phyloP scores from a whole-genome alignment of 2,888 invertebrate species.

The Aleiodes alternator region DNA sequence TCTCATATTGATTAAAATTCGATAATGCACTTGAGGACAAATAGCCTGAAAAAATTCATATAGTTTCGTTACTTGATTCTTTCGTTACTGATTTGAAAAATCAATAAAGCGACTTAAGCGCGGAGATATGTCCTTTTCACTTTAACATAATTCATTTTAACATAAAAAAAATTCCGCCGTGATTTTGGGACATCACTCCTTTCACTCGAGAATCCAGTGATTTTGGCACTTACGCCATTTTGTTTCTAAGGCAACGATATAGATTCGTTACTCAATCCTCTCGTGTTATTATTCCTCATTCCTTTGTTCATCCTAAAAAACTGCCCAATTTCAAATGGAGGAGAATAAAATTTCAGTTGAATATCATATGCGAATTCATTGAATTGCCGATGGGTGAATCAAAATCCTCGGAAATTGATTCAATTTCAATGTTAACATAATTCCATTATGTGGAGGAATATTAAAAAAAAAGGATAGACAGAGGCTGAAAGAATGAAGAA shows the following conservation, averaged over 20 bases:
- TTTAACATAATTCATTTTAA: too few relatives aligned
- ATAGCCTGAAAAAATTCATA: not conserved
- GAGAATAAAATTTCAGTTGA: not conserved
- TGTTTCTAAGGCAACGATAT: too few relatives aligned
- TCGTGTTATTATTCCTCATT: not conserved
- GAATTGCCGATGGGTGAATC: not conserved
- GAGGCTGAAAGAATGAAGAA: too few relatives aligned
- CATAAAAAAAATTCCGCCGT: too few relatives aligned
- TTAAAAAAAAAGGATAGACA: not conserved
- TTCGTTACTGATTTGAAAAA: too few relatives aligned
- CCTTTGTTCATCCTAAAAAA: not conserved
- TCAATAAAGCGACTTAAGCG: too few relatives aligned
- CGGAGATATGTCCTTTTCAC: too few relatives aligned
- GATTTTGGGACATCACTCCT: too few relatives aligned
- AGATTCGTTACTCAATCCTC: not conserved
- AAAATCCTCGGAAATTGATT: slow-evolving; percentile 7
- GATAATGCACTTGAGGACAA: slow-evolving; percentile 16
- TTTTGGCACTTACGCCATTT: too few relatives aligned
- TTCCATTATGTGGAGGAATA: not conserved
- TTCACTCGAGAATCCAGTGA: too few relatives aligned
- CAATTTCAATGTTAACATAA: slow-evolving; percentile 11
- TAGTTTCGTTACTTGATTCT: not conserved
- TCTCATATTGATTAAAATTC: not conserved
- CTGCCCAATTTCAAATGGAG: not conserved
- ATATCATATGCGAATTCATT: slow-evolving; percentile 13